Percentiles rank a stretch among this genome's conserved stretches.
Conservation (phyloP, 1,140 invertebrate genomes). For the Zaprionus nigranus region DNA sequence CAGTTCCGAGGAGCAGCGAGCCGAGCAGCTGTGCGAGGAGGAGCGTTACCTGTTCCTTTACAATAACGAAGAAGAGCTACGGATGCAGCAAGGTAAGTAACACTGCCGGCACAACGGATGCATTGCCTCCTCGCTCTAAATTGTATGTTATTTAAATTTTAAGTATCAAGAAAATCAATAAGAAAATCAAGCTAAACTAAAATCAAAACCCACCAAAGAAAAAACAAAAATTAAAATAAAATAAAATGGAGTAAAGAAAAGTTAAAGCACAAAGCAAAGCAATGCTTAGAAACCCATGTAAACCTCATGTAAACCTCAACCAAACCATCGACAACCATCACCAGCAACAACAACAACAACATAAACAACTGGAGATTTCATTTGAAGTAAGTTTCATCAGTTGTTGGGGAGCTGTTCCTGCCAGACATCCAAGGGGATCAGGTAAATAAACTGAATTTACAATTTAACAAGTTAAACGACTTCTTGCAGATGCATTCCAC, state of each 20-base stretch:
- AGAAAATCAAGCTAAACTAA: conserved; percentile 13
- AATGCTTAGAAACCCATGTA: conserved; percentile 13
- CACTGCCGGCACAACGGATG: conserved; percentile 22
- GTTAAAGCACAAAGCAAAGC: conserved; percentile 22
- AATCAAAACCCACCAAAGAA: conserved; percentile 18
- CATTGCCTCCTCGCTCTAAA: conserved; percentile 38
- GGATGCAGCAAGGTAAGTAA: conserved; percentile 91
- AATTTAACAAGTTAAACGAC: conserved; percentile 47
- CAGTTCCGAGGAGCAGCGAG: conserved; percentile 91
- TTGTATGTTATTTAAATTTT: conserved; percentile 53
- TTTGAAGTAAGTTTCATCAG: not conserved
- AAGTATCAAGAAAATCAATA: conserved; percentile 41
- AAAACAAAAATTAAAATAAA: conserved; percentile 10
- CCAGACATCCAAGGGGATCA: conserved; percentile 33
- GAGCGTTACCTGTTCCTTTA: conserved; percentile 95
- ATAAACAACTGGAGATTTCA: not conserved
- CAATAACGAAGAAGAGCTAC: conserved; percentile 94
- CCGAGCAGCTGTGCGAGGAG: conserved; percentile 95
- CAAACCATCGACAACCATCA: conserved; percentile 13
- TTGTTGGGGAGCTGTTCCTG: not conserved
- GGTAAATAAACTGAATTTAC: conserved; percentile 62
- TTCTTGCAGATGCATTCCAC: conserved; percentile 47
- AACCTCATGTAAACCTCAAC: conserved; percentile 9
- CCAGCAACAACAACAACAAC: not conserved
- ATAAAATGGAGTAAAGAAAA: conserved; percentile 14